Conservation (phyloP, 2,888 invertebrate genomes). For the Drosophila mimetica region DNA sequence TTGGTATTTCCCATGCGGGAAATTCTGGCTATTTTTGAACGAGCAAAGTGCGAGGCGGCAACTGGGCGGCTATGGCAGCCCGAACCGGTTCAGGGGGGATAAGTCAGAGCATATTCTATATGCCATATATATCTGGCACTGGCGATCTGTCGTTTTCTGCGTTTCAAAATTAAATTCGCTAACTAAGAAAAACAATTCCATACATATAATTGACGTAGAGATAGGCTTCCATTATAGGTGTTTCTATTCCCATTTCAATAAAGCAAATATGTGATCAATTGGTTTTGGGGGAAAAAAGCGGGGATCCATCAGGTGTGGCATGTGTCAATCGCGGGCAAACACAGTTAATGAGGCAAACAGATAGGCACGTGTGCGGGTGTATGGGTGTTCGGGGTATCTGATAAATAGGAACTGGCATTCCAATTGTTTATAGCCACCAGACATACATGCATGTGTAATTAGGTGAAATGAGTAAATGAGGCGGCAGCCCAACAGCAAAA, state of each 20-base stretch:
- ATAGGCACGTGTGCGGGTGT: slow-evolving; percentile 24
- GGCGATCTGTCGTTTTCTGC: slow-evolving; percentile 47
- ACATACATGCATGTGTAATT: slow-evolving; percentile 60
- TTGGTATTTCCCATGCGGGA: slow-evolving; percentile 27
- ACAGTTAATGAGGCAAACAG: slow-evolving; percentile 36
- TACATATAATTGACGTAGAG: slow-evolving; percentile 35
- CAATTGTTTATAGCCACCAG: slow-evolving; percentile 17
- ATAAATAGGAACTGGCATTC: slow-evolving; percentile 43
- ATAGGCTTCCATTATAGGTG: too few species aligned
- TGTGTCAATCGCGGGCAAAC: slow-evolving; percentile 31
- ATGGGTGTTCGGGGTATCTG: slow-evolving; percentile 19
- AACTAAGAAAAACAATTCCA: slow-evolving; percentile 41
- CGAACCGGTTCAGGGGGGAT: slow-evolving; percentile 58
- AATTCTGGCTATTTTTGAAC: slow-evolving; percentile 53
- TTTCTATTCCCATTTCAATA: background rate
- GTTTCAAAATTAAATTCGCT: slow-evolving; percentile 57
- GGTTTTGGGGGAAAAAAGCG: background rate
- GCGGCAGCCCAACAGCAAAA: slow-evolving; percentile 33
- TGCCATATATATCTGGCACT: slow-evolving; percentile 16
- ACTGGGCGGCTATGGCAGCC: slow-evolving; percentile 27
- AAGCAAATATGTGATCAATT: slow-evolving; percentile 23
- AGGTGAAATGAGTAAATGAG: slow-evolving; percentile 51
- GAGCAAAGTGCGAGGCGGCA: slow-evolving; percentile 34
- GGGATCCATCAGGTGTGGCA: slow-evolving; percentile 23
- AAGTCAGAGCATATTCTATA: slow-evolving; percentile 14